Evolutionary conservation across 2,797 vertebrate genomes (phyloP), one percentile per base, ranked within the genome.

Genomic region (Acanthurus lineatus): DNA sequence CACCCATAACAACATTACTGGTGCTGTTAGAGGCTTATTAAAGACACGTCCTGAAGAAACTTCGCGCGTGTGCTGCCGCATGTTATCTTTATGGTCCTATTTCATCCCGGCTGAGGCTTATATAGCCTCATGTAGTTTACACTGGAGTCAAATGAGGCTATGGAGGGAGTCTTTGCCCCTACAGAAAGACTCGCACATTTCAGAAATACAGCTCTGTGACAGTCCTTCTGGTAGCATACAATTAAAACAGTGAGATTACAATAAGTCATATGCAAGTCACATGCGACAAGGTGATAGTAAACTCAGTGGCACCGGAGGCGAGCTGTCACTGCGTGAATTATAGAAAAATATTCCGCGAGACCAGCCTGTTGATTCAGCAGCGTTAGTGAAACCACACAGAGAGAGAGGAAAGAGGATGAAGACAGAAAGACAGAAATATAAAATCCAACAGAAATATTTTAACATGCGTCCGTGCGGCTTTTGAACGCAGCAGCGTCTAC

Each of bases 301-400:
- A 69, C 22, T 52, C 12, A 11, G 1, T 0, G 59, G 57, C 68
- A 28, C 19, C 25, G 11, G 58, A 7, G 20, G 56, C 40, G 48
- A 70, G 25, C 67, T 54, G 58, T 49, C 57, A 59, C 68, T 14
- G 19, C 9, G 28, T n/a, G 20, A 2, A 52, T 19, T 32, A 32
- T 10, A 40, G 40, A 10, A 10, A 61, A 44, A 56, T 20, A 38
- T 2, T 6, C 35, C 35, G 35, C 17, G 14, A 42, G 60, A 65
- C 25, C 82, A 62, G 86, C 84, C 92, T 94, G 91, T 94, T 94
- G 91, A 93, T 91, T 90, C 91, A 71, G 38, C 69, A 8, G 25
- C 22, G 5, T n/a, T 25, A 4, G 42, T 10, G n/a, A 69, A 48
- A 45, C 11, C 44, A 22, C 17, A 6, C 6, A 32, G 28, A 32